phyloP scores from a whole-genome alignment of 2,113 vertebrate species.

The Turnix velox region DNA sequence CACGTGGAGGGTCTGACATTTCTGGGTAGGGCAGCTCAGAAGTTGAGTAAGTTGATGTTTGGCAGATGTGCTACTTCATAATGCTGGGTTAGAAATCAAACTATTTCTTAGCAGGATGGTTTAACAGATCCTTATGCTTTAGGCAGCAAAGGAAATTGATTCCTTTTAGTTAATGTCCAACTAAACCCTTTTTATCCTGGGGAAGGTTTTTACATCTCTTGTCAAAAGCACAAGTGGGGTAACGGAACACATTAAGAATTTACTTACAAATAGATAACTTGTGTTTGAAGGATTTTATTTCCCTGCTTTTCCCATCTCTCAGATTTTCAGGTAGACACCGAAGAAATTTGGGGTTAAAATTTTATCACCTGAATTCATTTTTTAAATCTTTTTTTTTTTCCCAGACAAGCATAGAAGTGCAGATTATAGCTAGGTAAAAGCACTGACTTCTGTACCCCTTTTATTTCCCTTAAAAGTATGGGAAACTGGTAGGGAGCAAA shows the following conservation, averaged over 20 bases:
- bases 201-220: not conserved
- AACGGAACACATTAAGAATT: not conserved
- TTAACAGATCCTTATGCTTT: slow-evolving; percentile 5
- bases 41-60: not conserved
- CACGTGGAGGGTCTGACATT: slow-evolving; percentile 20
- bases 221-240: slow-evolving; percentile 41
- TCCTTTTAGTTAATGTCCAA: slow-evolving; percentile 13
- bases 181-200: not conserved
- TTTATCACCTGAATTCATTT: not conserved
- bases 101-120: not conserved
- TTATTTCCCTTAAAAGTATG: not conserved
- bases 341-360: not conserved
- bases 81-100: not conserved
- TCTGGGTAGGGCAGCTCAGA: slow-evolving; percentile 49
- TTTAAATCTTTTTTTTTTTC: not conserved
- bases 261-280: not conserved
- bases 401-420: not conserved
- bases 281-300: not conserved
- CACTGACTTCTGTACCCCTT: not conserved
- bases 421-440: not conserved
- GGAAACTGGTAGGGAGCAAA: not conserved
- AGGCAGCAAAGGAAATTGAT: not conserved
- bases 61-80: not conserved
- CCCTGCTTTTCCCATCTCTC: not conserved
- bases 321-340: not conserved